Base-by-base conservation (phyloP, 2,113 vertebrate genomes). In the Macquaria australasica region DNA sequence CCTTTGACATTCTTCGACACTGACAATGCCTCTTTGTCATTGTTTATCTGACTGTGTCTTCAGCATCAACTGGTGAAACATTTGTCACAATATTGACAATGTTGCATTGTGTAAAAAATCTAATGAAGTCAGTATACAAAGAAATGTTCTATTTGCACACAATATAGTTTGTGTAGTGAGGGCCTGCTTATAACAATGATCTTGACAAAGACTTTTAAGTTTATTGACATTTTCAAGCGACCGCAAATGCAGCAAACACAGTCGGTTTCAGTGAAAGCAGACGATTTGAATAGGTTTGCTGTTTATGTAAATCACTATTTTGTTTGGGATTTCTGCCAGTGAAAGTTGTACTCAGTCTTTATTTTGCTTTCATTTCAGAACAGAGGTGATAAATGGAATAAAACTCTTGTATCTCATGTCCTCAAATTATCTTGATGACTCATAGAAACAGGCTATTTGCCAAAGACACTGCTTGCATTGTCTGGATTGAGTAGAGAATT, bases 401-500 rank as follows among this genome's bases (percentile, higher is more conserved):
- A 81, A 80, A 69, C n/a, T 16, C 2, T 41, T 78, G 56, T 81
- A 77, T 79, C 72, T 77, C 82, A 77, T 88, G 79, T 83, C 89
- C 39, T 89, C 71, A 87, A 89, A 78, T 89, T 28, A 86, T 87
- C 69, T 79, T 51, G 60, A 67, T 88, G 87, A 78, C 89, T 92
- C 82, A 85, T 63, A 70, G 31, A 70, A 75, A 55, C 25, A 53
- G 79, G 77, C 59, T 60, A 6, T 79, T 69, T 72, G 64, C 81
- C 71, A 86, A 73, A 37, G 5, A 91, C 88, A 89, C 83, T 85
- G 84, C 73, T 48, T 43, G 48, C 71, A 85, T 93, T 92, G 91
- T 93, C 73, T 66, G 76, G 15, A 76, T 41, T 25, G 53, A 66
- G 68, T 53, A 80, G 81, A 80, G 76, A 89, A 86, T 86, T 86